Base-by-base conservation (phyloP, 2,888 invertebrate species). In the Polyommatus iphigenia region DNA sequence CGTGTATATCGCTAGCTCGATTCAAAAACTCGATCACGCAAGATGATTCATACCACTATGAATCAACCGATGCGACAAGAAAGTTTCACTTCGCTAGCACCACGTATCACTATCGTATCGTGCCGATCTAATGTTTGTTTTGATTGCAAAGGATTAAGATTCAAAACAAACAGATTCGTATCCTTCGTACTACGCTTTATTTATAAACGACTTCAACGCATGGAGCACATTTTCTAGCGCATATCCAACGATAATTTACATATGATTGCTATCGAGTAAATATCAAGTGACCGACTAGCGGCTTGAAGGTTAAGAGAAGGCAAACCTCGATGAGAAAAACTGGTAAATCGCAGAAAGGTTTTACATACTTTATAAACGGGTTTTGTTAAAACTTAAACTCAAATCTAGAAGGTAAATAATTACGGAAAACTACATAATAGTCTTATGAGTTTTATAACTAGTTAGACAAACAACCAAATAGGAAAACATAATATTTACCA, bases 1-100 rank as follows among this genome's bases (percentile, higher is more conserved):
- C 82, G 86, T 87, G 90, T 87, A 89, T 91, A 92, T 91, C 87
- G 91, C 85, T 89, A 89, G 88, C 90, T 90, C 90, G 89, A 92
- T 92, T 93, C 92, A 93, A 93, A 93, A 92, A 92, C 91, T 91
- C 91, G 90, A 92, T 91, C 91, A 92, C 90, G 90, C 87, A 84
- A 88, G 88, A 89, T 94, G 93, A 94, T 90, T 94, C 93, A 94
- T 87, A 84, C 87, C 81, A 83, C 87, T 88, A 90, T 93, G 94
- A 94, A 89, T 94, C 94, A 93, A 88, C 88, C 62, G 62, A 82
- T 82, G 85, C 85, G 88, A 88, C 88, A 88, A 86, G 88, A 88
- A 90, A 90, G 67, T 87, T 87, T 86, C 85, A 87, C 81, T 80
- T 76, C 78, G 77, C 78, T 79, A 81, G 81, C 80, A 78, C 41